A percentile compares a stretch with the other conserved stretches of the same genome.
Conservation (phyloP, 1,140 invertebrate genomes). For the Scaptomyza montana region DNA sequence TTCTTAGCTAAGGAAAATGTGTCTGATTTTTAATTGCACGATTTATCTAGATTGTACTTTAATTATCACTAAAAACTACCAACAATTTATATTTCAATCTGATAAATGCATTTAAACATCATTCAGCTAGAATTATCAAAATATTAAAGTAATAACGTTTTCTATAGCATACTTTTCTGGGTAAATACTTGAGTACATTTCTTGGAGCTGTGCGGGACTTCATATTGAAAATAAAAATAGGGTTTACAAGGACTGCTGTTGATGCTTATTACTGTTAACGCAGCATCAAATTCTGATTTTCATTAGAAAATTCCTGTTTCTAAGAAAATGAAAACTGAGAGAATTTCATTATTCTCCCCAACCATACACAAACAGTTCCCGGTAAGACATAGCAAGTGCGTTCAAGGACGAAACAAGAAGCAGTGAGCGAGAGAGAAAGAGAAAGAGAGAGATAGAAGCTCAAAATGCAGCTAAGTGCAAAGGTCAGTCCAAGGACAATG, state of each 20-base stretch:
- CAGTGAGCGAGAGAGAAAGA: neutral
- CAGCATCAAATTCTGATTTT: neutral
- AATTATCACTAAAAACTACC: neutral
- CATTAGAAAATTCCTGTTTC: constrained; percentile 2
- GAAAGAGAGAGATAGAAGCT: constrained; percentile 18
- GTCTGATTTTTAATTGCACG: neutral
- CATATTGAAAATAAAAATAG: too few relatives aligned
- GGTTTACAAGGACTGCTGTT: too few relatives aligned
- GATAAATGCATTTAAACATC: too few relatives aligned
- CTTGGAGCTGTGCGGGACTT: too few relatives aligned
- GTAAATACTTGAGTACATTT: neutral
- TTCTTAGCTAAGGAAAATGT: neutral
- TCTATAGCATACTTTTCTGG: neutral
- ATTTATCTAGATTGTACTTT: neutral
- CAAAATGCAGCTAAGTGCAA: constrained; percentile 43
- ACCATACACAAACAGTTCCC: neutral
- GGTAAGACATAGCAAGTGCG: constrained; percentile 27
- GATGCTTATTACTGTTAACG: too few relatives aligned
- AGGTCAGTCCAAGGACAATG: constrained; percentile 72
- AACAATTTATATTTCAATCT: too few relatives aligned
- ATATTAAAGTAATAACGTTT: neutral
- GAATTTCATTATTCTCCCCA: neutral
- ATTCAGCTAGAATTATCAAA: too few relatives aligned
- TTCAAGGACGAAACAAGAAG: constrained; percentile 39
- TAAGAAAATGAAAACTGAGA: neutral